Evolutionary conservation across 2,113 vertebrate genomes (phyloP), one percentile per base, ranked within the genome.

Genomic region (Columbina picui): DNA sequence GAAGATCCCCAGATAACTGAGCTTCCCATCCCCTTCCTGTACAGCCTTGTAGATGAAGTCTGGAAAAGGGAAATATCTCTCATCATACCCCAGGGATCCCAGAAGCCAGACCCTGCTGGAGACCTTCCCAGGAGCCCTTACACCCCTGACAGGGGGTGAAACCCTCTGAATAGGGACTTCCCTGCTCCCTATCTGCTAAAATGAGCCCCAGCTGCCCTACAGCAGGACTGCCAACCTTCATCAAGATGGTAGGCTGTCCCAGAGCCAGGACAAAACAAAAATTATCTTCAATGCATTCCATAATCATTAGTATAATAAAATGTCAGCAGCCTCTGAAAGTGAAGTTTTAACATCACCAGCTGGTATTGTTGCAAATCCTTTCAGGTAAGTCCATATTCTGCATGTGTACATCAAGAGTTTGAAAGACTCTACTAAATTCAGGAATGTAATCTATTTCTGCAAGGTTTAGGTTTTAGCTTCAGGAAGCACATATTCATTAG

Each of bases 141-240:
- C 13, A 26, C 21, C 11, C 3, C 1, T 21, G 3, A 0, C 1
- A 0, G 0, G 12, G n/a, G 41, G 19, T 3, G 8, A 53, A 30
- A 65, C 2, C 1, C 43, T 14, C 1, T 0, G 55, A 6, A 57
- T 56, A 71, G 12, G 27, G 52, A 7, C 10, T 12, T 4, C 30
- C 38, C 53, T 27, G 30, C 43, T 30, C 32, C 18, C 15, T 2
- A 1, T 38, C 30, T 18, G 38, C 38, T 30, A 8, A 21, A 38
- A 30, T 14, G 49, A 79, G 32, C 32, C 49, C 32, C 3, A 3
- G 14, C 8, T 68, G 5, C 38, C 36, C 45, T 61, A 22, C 25
- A 56, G 41, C 53, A 52, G 23, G 26, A 3, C 36, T 13, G 5
- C 26, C 5, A 29, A 20, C 41, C 38, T 27, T 60, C 32, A 20